Evolutionary conservation across 1,140 invertebrate genomes (phyloP).

Genomic region (Brachionus asplanchnoidis): DNA sequence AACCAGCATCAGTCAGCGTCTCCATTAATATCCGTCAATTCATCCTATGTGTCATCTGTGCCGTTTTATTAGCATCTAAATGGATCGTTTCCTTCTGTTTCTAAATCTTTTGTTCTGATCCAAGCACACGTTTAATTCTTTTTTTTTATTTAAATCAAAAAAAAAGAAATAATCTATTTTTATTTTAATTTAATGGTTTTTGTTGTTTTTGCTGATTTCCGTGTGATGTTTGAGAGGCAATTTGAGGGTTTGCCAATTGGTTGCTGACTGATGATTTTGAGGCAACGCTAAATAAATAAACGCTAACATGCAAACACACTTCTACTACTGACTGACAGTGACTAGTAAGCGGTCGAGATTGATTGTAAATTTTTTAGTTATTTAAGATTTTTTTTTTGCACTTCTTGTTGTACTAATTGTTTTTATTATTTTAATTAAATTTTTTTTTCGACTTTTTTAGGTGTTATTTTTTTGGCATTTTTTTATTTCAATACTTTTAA

Average conservation of each 20-base stretch:
- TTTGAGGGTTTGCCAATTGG: too few relatives aligned
- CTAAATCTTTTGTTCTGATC: background rate
- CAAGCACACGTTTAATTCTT: background rate
- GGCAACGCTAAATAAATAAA: too few relatives aligned
- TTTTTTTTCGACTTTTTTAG: too few relatives aligned
- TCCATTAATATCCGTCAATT: conserved; percentile 24
- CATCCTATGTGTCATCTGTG: background rate
- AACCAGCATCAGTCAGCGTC: conserved; percentile 1
- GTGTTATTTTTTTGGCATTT: too few relatives aligned
- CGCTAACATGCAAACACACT: too few relatives aligned
- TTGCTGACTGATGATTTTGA: too few relatives aligned
- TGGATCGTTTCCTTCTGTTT: background rate
- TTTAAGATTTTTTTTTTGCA: background rate
- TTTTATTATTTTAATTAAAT: too few relatives aligned
- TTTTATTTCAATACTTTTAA: too few relatives aligned
- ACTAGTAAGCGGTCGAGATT: background rate
- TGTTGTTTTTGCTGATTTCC: too few relatives aligned
- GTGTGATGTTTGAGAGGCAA: too few relatives aligned
- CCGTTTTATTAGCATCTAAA: conserved; percentile 30
- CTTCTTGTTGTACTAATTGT: background rate
- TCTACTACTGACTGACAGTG: background rate
- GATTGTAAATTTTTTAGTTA: background rate
- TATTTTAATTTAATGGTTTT: too few relatives aligned
- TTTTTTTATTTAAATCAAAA: background rate
- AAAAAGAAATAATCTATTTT: background rate